Percentiles rank a stretch among this genome's conserved stretches.
phyloP scores from a whole-genome alignment of 2,113 vertebrate genomes.

The Lophius piscatorius region DNA sequence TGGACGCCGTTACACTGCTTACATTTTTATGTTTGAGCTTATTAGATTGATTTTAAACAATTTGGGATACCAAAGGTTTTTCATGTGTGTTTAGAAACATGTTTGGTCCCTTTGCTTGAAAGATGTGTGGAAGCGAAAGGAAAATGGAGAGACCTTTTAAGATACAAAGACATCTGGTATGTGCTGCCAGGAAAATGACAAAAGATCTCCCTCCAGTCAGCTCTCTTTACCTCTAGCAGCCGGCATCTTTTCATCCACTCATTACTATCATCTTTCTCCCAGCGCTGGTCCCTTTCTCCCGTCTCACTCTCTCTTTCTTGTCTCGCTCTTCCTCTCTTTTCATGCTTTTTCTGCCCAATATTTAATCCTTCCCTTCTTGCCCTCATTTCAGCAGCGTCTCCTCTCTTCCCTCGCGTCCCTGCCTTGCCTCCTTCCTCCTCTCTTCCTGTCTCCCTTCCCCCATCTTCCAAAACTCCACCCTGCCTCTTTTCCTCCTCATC shows the following conservation, averaged over 20 bases:
- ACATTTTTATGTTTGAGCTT: not conserved
- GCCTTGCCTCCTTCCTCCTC: slow-evolving; percentile 22
- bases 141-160: slow-evolving; percentile 43
- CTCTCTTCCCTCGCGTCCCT: slow-evolving; percentile 13
- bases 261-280: slow-evolving; percentile 25
- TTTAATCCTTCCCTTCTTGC: slow-evolving; percentile 27
- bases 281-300: slow-evolving; percentile 17
- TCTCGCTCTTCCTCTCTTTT: not conserved
- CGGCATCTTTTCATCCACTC: slow-evolving; percentile 56
- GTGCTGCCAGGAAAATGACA: slow-evolving; percentile 57
- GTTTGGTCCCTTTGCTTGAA: slow-evolving; percentile 18
- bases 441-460: slow-evolving; percentile 24
- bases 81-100: not conserved
- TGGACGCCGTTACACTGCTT: no score
- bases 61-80: not conserved
- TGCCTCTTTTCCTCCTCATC: slow-evolving; percentile 24
- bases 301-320: slow-evolving; percentile 3
- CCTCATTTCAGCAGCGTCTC: slow-evolving; percentile 41
- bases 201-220: slow-evolving; percentile 66
- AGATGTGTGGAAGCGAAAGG: slow-evolving; percentile 31
- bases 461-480: slow-evolving; percentile 25
- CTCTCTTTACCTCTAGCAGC: slow-evolving; percentile 49
- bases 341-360: slow-evolving; percentile 21
- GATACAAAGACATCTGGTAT: slow-evolving; percentile 51
- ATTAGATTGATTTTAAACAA: not conserved